phyloP scores from a whole-genome alignment of 23 tunicate genomes.

The Ascidia mentula region DNA sequence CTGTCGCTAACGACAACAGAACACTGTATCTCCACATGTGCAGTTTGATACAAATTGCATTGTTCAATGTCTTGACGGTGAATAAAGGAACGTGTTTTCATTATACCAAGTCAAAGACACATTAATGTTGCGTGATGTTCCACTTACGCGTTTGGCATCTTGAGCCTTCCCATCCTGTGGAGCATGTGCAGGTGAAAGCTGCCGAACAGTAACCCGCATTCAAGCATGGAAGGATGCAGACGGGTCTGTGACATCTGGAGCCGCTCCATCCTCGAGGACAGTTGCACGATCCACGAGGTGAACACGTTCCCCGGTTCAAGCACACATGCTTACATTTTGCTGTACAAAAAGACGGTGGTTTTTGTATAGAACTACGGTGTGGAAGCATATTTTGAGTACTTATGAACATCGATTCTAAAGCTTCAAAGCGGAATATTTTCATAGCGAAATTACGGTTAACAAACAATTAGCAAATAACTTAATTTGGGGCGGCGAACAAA shows the following conservation, averaged over 20 bases:
- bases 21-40: background rate
- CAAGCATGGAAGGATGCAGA: constrained; percentile 66
- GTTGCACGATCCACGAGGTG: constrained; percentile 34
- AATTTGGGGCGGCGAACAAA: too few relatives aligned
- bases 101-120: too few relatives aligned
- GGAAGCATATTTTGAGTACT: too few relatives aligned
- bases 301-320: constrained; percentile 63
- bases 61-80: too few relatives aligned
- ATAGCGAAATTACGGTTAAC: too few relatives aligned
- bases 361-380: background rate
- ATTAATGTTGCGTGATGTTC: too few relatives aligned
- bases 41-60: background rate
- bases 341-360: constrained; percentile 5
- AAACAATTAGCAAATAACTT: too few relatives aligned
- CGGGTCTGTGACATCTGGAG: constrained; percentile 64
- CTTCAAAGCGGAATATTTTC: too few relatives aligned
- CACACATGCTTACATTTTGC: constrained; percentile 60
- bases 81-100: too few relatives aligned
- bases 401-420: too few relatives aligned
- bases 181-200: constrained; percentile 65
- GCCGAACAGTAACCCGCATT: constrained; percentile 80
- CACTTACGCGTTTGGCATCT: constrained; percentile 79
- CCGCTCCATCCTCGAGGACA: constrained; percentile 85
- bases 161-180: constrained; percentile 67
- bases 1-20: background rate